phyloP scores from a whole-genome alignment of 2,797 vertebrate genomes.

The Eulemur albifrons region DNA sequence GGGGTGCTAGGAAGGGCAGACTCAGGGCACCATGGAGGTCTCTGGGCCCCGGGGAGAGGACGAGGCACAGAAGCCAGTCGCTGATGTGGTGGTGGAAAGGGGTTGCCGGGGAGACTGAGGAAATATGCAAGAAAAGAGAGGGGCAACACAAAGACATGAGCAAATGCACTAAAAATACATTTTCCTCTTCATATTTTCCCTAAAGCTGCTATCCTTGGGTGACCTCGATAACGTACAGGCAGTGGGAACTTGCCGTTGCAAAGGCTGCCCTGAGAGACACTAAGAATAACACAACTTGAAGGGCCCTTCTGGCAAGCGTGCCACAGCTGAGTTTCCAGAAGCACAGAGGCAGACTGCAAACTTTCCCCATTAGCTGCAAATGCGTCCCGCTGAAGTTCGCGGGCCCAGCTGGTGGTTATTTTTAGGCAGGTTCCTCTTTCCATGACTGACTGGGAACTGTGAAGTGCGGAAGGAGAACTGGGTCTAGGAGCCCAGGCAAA shows the following conservation, averaged over 20 bases:
- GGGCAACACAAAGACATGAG: not conserved
- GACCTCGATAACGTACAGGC: constrained; percentile 27
- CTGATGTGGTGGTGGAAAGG: too few species aligned
- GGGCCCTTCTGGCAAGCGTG: not conserved
- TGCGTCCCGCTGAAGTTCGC: not conserved
- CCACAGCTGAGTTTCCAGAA: not conserved
- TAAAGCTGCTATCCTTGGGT: constrained; percentile 13
- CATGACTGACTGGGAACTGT: constrained; percentile 17
- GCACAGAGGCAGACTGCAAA: not conserved
- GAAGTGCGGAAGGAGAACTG: not conserved
- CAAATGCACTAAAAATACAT: not conserved
- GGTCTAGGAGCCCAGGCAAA: constrained; percentile 18
- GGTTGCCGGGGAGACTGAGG: not conserved
- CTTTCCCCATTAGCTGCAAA: not conserved
- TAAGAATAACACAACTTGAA: constrained; percentile 36
- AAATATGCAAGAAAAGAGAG: not conserved
- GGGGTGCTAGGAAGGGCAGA: not conserved
- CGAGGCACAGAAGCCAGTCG: not conserved
- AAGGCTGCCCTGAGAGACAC: constrained; percentile 24
- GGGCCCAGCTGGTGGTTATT: constrained; percentile 42
- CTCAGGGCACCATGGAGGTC: not conserved
- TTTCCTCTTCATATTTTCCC: not conserved
- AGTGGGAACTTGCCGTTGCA: not conserved
- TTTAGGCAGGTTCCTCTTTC: constrained; percentile 49
- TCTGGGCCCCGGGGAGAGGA: not conserved